Evolutionary conservation across 1,140 invertebrate genomes (phyloP).

Genomic region (Fopius arisanus): DNA sequence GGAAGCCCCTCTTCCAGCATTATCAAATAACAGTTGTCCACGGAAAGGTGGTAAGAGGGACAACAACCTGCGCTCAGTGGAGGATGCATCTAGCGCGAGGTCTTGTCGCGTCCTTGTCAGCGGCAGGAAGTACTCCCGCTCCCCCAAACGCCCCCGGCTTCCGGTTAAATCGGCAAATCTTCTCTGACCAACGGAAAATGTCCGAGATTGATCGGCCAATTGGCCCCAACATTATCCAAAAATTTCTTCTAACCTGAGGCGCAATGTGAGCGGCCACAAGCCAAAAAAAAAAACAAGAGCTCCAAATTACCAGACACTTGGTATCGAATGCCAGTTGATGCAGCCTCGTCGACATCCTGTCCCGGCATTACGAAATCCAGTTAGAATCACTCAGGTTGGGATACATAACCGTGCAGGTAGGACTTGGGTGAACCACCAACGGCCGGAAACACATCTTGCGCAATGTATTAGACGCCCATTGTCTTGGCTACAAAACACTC

Average conservation of each 20-base stretch:
- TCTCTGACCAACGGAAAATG: too few species aligned
- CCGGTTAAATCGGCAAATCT: too few species aligned
- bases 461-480: conserved; percentile 52
- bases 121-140: conserved; percentile 54
- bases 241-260: background rate
- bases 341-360: conserved; percentile 63
- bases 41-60: conserved; percentile 28
- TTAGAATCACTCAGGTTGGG: background rate
- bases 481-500: conserved; percentile 43
- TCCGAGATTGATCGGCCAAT: too few species aligned
- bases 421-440: conserved; percentile 47
- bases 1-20: background rate
- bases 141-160: conserved; percentile 32
- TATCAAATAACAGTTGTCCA: conserved; percentile 19
- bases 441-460: conserved; percentile 57
- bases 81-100: conserved; percentile 64
- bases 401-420: conserved; percentile 46
- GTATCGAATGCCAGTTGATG: conserved; percentile 24
- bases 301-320: background rate
- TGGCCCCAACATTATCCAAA: too few species aligned
- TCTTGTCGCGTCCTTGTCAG: conserved; percentile 57
- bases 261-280: background rate
- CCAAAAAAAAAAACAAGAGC: background rate
- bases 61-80: conserved; percentile 47
- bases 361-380: conserved; percentile 13